Base-by-base conservation (phyloP, 2,888 invertebrate species). In the Apodemia zela region DNA sequence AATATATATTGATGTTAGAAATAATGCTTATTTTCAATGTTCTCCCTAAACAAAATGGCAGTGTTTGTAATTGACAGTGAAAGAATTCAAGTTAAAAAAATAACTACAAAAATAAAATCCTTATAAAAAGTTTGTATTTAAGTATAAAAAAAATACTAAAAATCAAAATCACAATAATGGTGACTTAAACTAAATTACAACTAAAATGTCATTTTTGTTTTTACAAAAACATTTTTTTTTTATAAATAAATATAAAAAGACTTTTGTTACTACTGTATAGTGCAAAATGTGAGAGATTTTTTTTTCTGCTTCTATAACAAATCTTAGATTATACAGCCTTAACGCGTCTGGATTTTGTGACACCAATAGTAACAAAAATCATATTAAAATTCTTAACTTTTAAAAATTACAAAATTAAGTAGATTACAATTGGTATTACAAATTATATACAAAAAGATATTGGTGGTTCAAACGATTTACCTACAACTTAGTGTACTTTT, bases 81-180 rank as follows among this genome's bases (percentile, higher is more conserved):
- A 68, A 59, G 21, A 64, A 67, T 66, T 64, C 61, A 71, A 63
- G 65, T 71, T n/a, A 74, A 67, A 60, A 57, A 63, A 66, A 63
- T 72, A 81, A 76, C 68, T 79, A 89, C 79, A 89, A 89, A 89
- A 88, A 87, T 87, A 63, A 87, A 84, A 81, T 75, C 73, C 82
- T 80, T 83, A 82, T 72, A 66, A 68, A 66, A 66, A 67, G 68
- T 67, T 67, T 67, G 67, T 62, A 63, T 67, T 71, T 68, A 42
- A 68, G 69, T 42, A 69, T 67, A 67, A 58, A 66, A n/a, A 69
- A 68, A 71, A 71, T 70, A 70, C 68, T 70, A 69, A 67, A 81
- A 65, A 70, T 66, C 61, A 57, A 81, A 87, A 89, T 89, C 89
- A 89, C 89, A 89, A 81, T 84, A 72, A 71, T 70, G 82, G 87